Conservation (phyloP, 2,888 invertebrate genomes). For the Ennomos quercinarius region DNA sequence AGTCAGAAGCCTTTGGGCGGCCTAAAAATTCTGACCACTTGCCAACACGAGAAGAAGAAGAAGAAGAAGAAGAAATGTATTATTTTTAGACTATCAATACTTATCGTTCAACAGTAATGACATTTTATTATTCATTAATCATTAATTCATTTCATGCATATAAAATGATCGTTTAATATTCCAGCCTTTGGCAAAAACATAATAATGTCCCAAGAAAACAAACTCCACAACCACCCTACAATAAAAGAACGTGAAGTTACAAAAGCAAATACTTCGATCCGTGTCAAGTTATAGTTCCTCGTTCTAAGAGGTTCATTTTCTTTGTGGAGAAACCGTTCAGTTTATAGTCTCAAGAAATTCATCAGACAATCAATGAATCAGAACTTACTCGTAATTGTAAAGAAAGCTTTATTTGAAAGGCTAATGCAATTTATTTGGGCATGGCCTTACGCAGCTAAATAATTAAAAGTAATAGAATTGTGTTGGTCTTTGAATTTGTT, state of each 20-base stretch:
- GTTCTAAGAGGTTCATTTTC: conserved; percentile 6
- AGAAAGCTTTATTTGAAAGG: conserved; percentile 12
- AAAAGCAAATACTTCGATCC: conserved; percentile 30
- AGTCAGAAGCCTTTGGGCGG: too few species aligned
- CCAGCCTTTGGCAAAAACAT: neutral
- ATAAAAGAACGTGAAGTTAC: conserved; percentile 24
- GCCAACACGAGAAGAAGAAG: too few species aligned
- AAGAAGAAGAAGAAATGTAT: too few species aligned
- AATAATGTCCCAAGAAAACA: neutral
- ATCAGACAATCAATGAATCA: conserved; percentile 15
- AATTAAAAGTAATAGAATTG: too few species aligned
- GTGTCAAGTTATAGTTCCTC: conserved; percentile 25
- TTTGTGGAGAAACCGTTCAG: conserved; percentile 8
- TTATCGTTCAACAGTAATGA: too few species aligned
- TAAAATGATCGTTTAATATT: too few species aligned
- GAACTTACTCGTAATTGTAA: conserved; percentile 1
- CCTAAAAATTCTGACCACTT: too few species aligned
- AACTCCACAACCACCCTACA: neutral
- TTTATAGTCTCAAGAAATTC: conserved; percentile 16
- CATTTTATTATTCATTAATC: too few species aligned
- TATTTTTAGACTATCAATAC: too few species aligned
- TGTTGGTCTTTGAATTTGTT: too few species aligned
- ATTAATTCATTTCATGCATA: too few species aligned
- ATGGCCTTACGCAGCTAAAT: too few species aligned
- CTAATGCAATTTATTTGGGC: conserved; percentile 10